phyloP scores from a whole-genome alignment of 2,797 vertebrate genomes.

The Chiroxiphia lanceolata region DNA sequence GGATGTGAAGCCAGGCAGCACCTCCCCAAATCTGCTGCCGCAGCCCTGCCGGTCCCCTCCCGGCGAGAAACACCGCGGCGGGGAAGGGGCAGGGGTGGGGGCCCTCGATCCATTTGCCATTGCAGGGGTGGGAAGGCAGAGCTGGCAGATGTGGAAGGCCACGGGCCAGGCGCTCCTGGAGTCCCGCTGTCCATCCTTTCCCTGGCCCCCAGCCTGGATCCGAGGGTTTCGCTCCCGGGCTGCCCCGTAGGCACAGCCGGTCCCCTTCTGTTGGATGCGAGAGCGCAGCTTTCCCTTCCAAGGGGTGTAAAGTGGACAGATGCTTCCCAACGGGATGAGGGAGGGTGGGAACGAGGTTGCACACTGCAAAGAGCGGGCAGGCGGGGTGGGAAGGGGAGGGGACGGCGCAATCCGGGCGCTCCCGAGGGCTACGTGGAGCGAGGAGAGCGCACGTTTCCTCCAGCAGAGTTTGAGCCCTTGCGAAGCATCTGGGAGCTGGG shows the following conservation, averaged over 20 bases:
- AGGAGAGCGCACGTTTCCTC: neutral
- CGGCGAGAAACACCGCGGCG: neutral
- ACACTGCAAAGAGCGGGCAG: neutral
- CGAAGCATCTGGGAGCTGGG: slow-evolving; percentile 61
- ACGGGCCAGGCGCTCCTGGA: neutral
- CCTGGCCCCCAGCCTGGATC: neutral
- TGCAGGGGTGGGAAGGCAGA: neutral
- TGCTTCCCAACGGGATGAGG: neutral
- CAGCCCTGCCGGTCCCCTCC: fast-evolving
- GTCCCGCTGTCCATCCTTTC: neutral
- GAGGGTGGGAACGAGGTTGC: neutral
- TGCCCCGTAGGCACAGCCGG: neutral
- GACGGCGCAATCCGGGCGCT: neutral
- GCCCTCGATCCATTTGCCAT: neutral
- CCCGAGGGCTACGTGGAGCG: neutral
- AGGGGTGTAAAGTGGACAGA: neutral
- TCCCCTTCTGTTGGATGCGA: neutral
- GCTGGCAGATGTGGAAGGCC: neutral
- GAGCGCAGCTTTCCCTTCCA: neutral
- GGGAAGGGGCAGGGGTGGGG: neutral
- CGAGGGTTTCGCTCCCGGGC: neutral
- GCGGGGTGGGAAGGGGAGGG: neutral
- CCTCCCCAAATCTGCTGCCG: neutral
- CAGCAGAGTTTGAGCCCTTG: neutral
- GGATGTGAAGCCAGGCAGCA: neutral